Conservation (phyloP, 2,888 invertebrate genomes). For the Chironomus riparius region DNA sequence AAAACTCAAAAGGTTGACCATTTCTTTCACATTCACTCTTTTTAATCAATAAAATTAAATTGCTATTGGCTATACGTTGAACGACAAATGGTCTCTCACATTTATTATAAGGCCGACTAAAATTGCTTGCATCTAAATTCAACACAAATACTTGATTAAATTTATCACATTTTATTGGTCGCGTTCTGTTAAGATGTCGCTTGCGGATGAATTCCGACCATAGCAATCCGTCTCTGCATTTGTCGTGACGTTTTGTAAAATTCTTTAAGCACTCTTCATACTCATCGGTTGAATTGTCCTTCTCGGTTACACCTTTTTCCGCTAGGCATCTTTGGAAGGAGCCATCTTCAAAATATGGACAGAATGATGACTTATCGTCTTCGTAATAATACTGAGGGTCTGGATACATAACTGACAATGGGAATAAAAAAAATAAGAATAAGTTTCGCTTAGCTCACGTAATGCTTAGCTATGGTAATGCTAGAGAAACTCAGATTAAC, state of each 20-base stretch:
- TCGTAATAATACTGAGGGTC: slow-evolving; percentile 10
- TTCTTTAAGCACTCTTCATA: background rate
- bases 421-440: too few relatives aligned
- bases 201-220: background rate
- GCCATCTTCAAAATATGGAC: background rate
- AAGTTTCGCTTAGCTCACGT: too few relatives aligned
- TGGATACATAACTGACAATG: slow-evolving; percentile 16
- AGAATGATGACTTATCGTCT: background rate
- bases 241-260: background rate
- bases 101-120: slow-evolving; percentile 10
- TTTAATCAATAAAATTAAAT: slow-evolving; percentile 20
- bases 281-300: background rate
- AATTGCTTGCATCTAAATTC: slow-evolving; percentile 19
- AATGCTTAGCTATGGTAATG: too few relatives aligned
- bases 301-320: background rate
- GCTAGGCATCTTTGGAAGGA: background rate
- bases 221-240: background rate
- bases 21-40: slow-evolving; percentile 5
- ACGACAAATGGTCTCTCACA: slow-evolving; percentile 23
- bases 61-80: slow-evolving; percentile 13
- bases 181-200: slow-evolving; percentile 1
- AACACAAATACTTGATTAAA: slow-evolving; percentile 1
- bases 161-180: slow-evolving; percentile 25
- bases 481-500: too few relatives aligned
- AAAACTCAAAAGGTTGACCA: background rate